These are phyloP conservation scores for Dolichomitus sp. DNA, from an alignment of 2,888 invertebrate species.

Conservation along the genomic window DNA sequence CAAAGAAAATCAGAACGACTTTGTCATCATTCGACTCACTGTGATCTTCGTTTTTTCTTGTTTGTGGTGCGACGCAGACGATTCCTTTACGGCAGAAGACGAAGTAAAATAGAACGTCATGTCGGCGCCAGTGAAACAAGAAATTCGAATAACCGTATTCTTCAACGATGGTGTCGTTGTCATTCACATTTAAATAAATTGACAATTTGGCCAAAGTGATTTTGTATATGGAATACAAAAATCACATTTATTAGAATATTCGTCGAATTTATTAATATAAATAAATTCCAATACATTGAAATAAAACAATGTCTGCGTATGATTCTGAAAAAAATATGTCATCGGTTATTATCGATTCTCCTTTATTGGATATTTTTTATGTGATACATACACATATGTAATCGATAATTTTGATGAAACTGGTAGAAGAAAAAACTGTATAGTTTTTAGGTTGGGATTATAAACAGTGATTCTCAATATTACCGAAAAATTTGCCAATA, in stretches of 20 bases:
- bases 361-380: too few relatives aligned
- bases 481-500: not conserved
- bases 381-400: not conserved
- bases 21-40: not conserved
- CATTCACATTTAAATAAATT: constrained; percentile 88
- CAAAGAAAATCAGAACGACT: not conserved
- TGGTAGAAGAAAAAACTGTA: not conserved
- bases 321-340: not conserved
- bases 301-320: not conserved
- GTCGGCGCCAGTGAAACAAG: constrained; percentile 90
- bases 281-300: not conserved
- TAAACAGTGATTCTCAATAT: not conserved
- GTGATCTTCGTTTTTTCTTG: not conserved
- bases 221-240: not conserved
- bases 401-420: not conserved
- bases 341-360: not conserved
- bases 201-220: not conserved
- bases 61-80: not conserved
- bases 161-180: constrained; percentile 90
- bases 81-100: constrained; percentile 1
- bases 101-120: constrained; percentile 82
- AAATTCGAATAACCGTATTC: constrained; percentile 91
- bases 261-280: not conserved
- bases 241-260: not conserved
- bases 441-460: too few relatives aligned